These are phyloP conservation scores for Dynastes tityus DNA, from an alignment of 2,888 invertebrate genomes.

Conservation along the genomic window DNA sequence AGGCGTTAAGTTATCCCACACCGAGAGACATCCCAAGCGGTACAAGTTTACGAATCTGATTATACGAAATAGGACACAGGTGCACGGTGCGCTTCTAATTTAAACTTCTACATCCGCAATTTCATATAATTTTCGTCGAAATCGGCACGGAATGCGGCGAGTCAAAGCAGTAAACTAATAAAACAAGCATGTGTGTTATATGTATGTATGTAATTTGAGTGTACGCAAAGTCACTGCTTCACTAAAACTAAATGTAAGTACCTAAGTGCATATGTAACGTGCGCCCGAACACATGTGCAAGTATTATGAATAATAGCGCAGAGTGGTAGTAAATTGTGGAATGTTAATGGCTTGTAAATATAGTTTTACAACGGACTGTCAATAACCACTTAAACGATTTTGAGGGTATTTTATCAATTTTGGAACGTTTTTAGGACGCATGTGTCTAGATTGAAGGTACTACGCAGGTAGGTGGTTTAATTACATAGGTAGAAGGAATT, in stretches of 20 bases:
- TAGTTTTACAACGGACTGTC: conserved; percentile 1
- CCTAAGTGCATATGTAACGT: neutral
- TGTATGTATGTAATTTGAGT: conserved; percentile 42
- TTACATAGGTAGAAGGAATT: too few species aligned
- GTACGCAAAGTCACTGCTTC: neutral
- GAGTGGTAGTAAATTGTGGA: conserved; percentile 10
- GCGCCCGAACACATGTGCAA: neutral
- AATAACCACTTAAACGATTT: neutral
- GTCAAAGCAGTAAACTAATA: conserved; percentile 48
- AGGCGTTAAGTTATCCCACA: neutral
- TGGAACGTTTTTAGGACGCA: too few species aligned
- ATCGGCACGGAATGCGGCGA: conserved; percentile 42
- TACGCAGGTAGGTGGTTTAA: too few species aligned
- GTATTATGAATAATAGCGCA: too few species aligned
- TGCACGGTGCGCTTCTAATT: conserved; percentile 47
- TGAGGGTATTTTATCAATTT: too few species aligned
- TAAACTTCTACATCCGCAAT: conserved; percentile 50
- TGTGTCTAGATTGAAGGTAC: too few species aligned
- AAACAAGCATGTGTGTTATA: conserved; percentile 27
- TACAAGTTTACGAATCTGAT: conserved; percentile 38
- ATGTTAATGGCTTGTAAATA: conserved; percentile 35
- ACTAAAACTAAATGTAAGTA: neutral
- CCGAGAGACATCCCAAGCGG: conserved; percentile 33
- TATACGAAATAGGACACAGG: conserved; percentile 50
- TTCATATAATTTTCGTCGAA: conserved; percentile 47